Base-by-base conservation (phyloP, 1,140 invertebrate species). In the Cotesia typhae region DNA sequence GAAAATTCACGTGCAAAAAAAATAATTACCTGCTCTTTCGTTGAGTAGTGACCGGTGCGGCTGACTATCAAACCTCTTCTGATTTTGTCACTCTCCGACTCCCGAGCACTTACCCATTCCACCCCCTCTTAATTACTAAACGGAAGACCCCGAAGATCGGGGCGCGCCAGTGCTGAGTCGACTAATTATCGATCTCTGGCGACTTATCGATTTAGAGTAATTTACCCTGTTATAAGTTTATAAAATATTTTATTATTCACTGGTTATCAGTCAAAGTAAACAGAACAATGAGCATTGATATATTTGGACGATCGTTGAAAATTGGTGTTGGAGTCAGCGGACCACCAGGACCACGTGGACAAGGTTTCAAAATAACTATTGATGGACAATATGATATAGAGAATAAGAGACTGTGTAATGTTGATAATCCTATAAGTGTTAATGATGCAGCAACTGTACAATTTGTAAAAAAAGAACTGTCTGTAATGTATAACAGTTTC, bases 281-380 rank as follows among this genome's bases (percentile, higher is more conserved):
- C 4, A 35, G n/a, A 53, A 66, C 6, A n/a, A 72, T 72, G 53
- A 72, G 70, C 57, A 55, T 72, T 20, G 74, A 75, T 37, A 67
- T 73, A 51, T 75, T 75, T 47, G 71, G 74, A 73, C 71, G 71
- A 20, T 10, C 61, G 3, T 51, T 70, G n/a, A 28, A 37, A 36
- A 41, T 36, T n/a, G 12, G 38, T 69, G 57, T 12, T 37, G 35
- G 14, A 3, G 52, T 20, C 36, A 17, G 10, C 3, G 52, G 36
- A 28, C 55, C 12, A 65, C 53, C 47, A 35, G 74, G 70, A n/a
- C 67, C 70, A 12, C 73, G 64, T 12, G 69, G 64, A 0, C 36
- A 47, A 6, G 73, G 69, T 63, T 74, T 71, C 9, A 71, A 74
- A 35, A 67, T 67, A 4, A 74, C 73, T 6, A 0, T 59, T 37